Conservation (phyloP, 1,140 invertebrate genomes). For the Musca domestica region DNA sequence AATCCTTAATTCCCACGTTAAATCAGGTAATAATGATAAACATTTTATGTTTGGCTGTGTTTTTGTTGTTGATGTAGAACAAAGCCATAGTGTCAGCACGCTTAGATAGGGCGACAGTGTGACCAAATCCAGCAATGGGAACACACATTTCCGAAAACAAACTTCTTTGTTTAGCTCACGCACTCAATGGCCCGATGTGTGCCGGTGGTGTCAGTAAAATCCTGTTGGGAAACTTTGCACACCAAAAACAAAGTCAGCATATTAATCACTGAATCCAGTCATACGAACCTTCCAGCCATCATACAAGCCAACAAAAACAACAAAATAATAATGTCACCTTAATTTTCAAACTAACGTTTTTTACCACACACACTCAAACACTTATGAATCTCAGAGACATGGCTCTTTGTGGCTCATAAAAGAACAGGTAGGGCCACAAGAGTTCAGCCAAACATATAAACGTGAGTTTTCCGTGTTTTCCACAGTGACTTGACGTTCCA, state of each 20-base stretch:
- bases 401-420: neutral
- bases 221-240: slow-evolving; percentile 16
- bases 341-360: too few relatives aligned
- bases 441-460: neutral
- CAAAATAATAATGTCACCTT: too few relatives aligned
- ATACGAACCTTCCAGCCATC: neutral
- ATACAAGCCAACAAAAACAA: neutral
- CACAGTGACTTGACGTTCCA: neutral
- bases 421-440: slow-evolving; percentile 3
- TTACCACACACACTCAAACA: neutral
- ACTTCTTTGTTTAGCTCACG: slow-evolving; percentile 10
- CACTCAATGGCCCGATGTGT: neutral
- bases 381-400: too few relatives aligned
- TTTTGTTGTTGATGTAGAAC: neutral
- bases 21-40: slow-evolving; percentile 13
- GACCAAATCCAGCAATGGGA: neutral
- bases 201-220: neutral
- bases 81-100: neutral
- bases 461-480: slow-evolving; percentile 17
- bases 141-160: neutral
- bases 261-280: slow-evolving; percentile 3
- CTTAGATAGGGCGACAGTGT: neutral
- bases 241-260: neutral
- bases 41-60: neutral
- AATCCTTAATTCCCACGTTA: slow-evolving; percentile 53